Conservation (phyloP, 2,113 vertebrate species). For the Turnix velox region DNA sequence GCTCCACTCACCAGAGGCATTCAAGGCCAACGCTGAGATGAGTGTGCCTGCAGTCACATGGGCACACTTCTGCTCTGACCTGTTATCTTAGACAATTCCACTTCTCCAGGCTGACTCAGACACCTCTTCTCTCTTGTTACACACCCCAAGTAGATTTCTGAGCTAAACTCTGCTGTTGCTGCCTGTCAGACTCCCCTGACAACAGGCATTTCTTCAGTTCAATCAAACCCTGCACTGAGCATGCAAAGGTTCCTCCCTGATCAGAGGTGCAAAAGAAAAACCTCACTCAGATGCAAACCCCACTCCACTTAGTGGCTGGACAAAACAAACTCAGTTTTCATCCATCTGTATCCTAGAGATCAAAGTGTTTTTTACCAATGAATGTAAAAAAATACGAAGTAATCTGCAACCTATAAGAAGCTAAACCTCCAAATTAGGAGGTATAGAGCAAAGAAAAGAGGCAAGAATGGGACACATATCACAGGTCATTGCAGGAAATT, state of each 20-base stretch:
- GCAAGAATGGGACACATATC: not conserved
- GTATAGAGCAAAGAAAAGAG: too few species aligned
- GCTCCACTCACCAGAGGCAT: not conserved
- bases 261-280: not conserved
- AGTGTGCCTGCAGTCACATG: not conserved
- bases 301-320: not conserved
- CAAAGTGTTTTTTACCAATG: not conserved
- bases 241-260: not conserved
- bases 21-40: not conserved
- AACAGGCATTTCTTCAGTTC: not conserved
- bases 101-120: not conserved
- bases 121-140: not conserved
- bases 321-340: not conserved
- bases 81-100: not conserved
- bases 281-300: not conserved
- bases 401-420: not conserved
- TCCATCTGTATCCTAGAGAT: not conserved
- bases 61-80: not conserved
- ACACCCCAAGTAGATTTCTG: not conserved
- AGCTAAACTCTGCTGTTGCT: not conserved
- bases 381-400: not conserved
- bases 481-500: not conserved
- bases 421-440: not conserved
- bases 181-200: not conserved
- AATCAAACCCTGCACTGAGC: not conserved